Conservation (phyloP, 1,140 invertebrate genomes). For the Drosophila sproati region DNA sequence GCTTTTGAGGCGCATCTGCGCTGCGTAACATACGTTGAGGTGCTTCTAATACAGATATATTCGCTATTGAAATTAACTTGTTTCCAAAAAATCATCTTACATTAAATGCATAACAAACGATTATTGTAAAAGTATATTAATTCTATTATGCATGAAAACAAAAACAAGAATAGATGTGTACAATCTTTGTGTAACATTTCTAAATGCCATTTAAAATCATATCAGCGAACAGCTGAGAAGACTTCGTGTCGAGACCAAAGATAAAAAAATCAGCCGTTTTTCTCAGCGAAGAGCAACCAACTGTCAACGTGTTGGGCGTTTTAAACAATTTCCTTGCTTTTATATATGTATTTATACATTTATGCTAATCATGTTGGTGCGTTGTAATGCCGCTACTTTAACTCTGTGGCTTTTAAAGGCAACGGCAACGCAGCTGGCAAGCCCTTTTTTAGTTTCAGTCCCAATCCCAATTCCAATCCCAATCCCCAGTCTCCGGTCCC, state of each 20-base stretch:
- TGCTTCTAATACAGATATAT: conserved; percentile 36
- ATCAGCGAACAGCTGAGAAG: too few relatives aligned
- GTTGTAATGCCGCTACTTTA: conserved; percentile 82
- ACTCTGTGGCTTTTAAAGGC: conserved; percentile 78
- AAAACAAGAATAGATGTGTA: too few relatives aligned
- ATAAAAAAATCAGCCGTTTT: neutral
- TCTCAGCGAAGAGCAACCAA: neutral
- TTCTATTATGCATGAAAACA: too few relatives aligned
- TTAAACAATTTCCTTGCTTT: conserved; percentile 3
- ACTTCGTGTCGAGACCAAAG: too few relatives aligned
- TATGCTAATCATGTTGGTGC: conserved; percentile 77
- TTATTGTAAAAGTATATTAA: too few relatives aligned
- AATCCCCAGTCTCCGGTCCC: conserved; percentile 17
- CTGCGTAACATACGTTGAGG: conserved; percentile 39
- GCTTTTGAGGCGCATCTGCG: conserved; percentile 43
- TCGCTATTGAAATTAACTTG: neutral
- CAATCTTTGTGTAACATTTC: too few relatives aligned
- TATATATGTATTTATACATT: conserved; percentile 81
- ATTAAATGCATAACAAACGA: too few relatives aligned
- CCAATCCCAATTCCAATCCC: conserved; percentile 19
- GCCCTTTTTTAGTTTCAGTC: conserved; percentile 37
- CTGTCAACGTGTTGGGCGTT: neutral
- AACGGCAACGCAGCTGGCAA: conserved; percentile 59
- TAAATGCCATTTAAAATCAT: too few relatives aligned
- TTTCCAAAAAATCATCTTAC: too few relatives aligned